Percentiles rank a stretch among this genome's conserved stretches.
phyloP scores from a whole-genome alignment of 2,888 invertebrate genomes.

The Amblyjoppa proteus region DNA sequence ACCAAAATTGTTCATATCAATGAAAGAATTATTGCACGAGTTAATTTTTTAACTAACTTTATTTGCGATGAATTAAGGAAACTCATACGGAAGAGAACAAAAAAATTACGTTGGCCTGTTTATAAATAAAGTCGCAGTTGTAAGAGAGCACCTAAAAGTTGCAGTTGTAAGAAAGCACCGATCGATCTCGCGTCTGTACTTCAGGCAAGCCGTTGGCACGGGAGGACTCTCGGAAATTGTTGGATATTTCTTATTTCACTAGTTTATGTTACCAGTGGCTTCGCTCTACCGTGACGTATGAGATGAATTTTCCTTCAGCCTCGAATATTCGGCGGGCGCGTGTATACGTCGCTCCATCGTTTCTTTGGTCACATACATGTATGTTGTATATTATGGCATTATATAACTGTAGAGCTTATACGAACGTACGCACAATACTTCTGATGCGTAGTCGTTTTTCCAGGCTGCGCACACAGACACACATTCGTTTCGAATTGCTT shows the following conservation, averaged over 20 bases:
- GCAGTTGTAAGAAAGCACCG: not conserved
- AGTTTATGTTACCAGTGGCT: not conserved
- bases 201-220: not conserved
- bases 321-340: not conserved
- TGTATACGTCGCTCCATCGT: not conserved
- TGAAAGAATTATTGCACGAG: not conserved
- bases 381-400: not conserved
- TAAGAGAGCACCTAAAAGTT: not conserved
- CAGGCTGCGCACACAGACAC: not conserved
- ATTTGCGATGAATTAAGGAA: not conserved
- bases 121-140: not conserved
- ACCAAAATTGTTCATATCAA: not conserved
- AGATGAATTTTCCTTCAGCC: conserved; percentile 13
- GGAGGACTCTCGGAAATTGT: conserved; percentile 4
- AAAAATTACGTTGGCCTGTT: not conserved
- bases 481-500: conserved; percentile 13
- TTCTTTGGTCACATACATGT: not conserved
- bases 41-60: not conserved
- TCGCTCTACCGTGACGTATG: conserved; percentile 3
- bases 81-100: not conserved
- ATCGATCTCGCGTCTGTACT: conserved; percentile 2
- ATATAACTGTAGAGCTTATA: not conserved
- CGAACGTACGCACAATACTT: conserved; percentile 17
- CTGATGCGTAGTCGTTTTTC: conserved; percentile 20
- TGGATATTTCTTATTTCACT: not conserved